phyloP scores from a whole-genome alignment of 2,888 invertebrate genomes.

The Ligdia adustata region DNA sequence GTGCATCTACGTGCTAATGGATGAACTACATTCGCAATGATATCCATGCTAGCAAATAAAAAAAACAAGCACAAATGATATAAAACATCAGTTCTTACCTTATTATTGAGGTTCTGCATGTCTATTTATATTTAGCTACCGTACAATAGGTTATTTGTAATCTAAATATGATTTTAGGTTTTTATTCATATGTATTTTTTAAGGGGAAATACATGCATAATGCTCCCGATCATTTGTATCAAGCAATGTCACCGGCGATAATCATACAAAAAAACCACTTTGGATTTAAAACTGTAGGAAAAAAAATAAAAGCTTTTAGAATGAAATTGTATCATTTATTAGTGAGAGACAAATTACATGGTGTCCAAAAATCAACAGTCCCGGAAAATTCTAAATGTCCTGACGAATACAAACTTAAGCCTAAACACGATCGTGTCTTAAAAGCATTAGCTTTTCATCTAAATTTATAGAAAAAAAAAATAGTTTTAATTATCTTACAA shows the following conservation, averaged over 20 bases:
- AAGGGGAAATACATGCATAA: too few relatives aligned
- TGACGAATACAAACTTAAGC: slow-evolving; percentile 32
- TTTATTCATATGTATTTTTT: too few relatives aligned
- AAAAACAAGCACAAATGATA: slow-evolving; percentile 49
- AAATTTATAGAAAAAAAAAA: slow-evolving; percentile 18
- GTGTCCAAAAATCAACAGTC: slow-evolving; percentile 32
- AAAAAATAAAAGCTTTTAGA: slow-evolving; percentile 48
- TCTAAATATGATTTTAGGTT: too few relatives aligned
- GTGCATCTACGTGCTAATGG: slow-evolving; percentile 28
- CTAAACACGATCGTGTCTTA: slow-evolving; percentile 22
- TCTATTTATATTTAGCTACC: slow-evolving; percentile 5
- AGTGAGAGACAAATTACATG: slow-evolving; percentile 69
- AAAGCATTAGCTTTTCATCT: too few relatives aligned
- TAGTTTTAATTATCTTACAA: slow-evolving; percentile 36
- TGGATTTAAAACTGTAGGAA: too few relatives aligned
- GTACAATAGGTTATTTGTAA: too few relatives aligned
- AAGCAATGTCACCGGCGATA: too few relatives aligned
- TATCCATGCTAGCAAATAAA: slow-evolving; percentile 65
- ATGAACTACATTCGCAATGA: slow-evolving; percentile 32
- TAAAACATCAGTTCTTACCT: slow-evolving; percentile 51
- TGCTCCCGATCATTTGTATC: too few relatives aligned
- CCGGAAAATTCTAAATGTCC: slow-evolving; percentile 20
- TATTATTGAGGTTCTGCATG: slow-evolving; percentile 20
- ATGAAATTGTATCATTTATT: slow-evolving; percentile 63
- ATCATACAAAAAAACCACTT: too few relatives aligned